Evolutionary conservation across 2,888 invertebrate species (phyloP).

Genomic region (Brenthis daphne): DNA sequence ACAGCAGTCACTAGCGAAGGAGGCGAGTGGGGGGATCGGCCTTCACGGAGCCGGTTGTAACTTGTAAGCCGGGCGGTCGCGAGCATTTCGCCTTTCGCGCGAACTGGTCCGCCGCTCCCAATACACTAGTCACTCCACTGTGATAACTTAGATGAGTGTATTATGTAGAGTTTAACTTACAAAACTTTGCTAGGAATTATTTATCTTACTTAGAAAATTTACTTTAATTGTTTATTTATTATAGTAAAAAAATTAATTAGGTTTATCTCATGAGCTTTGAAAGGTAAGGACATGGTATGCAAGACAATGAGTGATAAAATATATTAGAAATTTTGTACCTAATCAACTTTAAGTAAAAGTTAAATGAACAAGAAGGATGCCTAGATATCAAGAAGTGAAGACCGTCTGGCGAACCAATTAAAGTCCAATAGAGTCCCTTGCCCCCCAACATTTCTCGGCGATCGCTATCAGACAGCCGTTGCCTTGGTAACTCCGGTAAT

Average conservation of each 20-base stretch:
- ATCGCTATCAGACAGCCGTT: constrained; percentile 58
- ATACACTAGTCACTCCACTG: constrained; percentile 47
- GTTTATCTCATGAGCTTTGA: not conserved
- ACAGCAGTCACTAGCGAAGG: constrained; percentile 61
- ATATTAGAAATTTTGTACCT: too few species aligned
- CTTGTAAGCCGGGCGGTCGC: constrained; percentile 61
- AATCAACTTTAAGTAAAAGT: constrained; percentile 1
- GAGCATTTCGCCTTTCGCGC: constrained; percentile 79
- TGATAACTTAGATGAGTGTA: constrained; percentile 24
- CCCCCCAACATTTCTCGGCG: constrained; percentile 62
- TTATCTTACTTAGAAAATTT: not conserved
- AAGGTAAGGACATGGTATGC: too few species aligned
- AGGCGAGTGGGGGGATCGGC: constrained; percentile 71
- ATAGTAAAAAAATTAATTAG: not conserved
- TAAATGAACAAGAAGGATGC: constrained; percentile 38
- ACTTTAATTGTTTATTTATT: not conserved
- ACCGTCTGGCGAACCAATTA: constrained; percentile 73
- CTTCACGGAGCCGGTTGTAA: constrained; percentile 80
- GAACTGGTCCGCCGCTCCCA: constrained; percentile 71
- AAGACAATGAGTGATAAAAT: too few species aligned
- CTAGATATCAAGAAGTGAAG: constrained; percentile 51
- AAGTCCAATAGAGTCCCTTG: constrained; percentile 65
- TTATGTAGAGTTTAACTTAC: not conserved
- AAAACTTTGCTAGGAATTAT: not conserved
- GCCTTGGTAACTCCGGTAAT: constrained; percentile 63